phyloP scores from a whole-genome alignment of 2,113 vertebrate species.

The Tetraodon nigroviridis region DNA sequence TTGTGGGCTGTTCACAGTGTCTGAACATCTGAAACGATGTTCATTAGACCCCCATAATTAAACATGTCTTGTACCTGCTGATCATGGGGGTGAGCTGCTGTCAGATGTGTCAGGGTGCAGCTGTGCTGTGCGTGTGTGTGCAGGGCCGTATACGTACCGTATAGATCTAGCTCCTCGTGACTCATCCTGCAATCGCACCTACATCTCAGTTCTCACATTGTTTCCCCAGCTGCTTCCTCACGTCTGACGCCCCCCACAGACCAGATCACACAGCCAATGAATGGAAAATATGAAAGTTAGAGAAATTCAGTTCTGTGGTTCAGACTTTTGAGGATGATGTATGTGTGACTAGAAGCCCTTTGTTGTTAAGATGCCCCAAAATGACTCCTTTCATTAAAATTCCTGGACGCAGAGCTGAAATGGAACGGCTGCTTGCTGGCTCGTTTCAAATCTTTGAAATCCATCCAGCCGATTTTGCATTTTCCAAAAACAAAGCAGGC shows the following conservation, averaged over 20 bases:
- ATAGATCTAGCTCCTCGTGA: conserved; percentile 28
- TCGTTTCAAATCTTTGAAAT: no score
- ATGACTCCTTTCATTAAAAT: no score
- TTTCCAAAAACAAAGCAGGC: no score
- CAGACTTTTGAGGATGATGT: no score
- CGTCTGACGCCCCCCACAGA: conserved; percentile 8
- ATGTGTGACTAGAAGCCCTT: no score
- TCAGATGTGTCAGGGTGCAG: conserved; percentile 29
- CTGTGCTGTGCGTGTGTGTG: conserved; percentile 13
- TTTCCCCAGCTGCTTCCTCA: conserved; percentile 16
- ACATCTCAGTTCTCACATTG: conserved; percentile 28
- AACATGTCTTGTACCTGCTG: conserved; percentile 48
- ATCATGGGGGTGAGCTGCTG: conserved; percentile 19
- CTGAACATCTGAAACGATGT: conserved; percentile 21
- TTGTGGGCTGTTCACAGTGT: not conserved
- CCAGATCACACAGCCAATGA: not conserved
- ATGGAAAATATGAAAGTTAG: not conserved
- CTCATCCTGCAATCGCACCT: conserved; percentile 36
- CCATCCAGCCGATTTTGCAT: no score
- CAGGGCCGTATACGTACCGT: not conserved
- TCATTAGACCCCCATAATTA: conserved; percentile 48
- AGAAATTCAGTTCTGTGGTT: no score
- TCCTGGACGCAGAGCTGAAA: no score
- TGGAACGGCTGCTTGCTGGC: no score
- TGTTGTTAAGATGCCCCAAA: no score